Evolutionary conservation across 2,113 vertebrate genomes (phyloP).

Genomic region (Coregonus clupeaformis): DNA sequence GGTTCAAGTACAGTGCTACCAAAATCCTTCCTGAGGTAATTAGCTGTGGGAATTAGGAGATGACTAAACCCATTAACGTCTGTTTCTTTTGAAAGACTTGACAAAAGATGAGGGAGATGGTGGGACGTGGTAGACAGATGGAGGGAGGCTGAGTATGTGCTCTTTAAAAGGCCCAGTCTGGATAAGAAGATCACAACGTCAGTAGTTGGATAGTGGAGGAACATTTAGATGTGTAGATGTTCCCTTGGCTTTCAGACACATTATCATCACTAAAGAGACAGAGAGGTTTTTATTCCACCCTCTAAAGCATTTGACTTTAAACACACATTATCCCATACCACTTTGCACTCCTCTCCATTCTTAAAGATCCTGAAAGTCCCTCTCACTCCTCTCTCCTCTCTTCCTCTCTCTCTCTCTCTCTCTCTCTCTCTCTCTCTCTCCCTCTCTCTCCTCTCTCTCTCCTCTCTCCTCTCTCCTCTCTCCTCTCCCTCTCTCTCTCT

Average conservation of each 20-base stretch:
- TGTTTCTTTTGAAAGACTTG: conserved; percentile 8
- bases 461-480: too few relatives aligned
- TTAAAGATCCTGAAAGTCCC: neutral
- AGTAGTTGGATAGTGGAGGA: conserved; percentile 38
- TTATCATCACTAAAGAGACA: neutral
- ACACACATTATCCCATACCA: neutral
- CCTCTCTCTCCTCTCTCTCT: too few relatives aligned
- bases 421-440: neutral
- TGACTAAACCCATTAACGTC: neutral
- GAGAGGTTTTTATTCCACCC: neutral
- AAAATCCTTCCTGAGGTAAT: conserved; percentile 12
- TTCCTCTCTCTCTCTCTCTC: neutral
- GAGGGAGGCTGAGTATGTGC: conserved; percentile 24
- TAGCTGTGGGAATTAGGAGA: conserved; percentile 1
- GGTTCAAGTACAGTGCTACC: conserved; percentile 6
- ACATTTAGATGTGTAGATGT: conserved; percentile 56
- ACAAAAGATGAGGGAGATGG: conserved; percentile 26
- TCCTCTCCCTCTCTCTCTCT: too few relatives aligned
- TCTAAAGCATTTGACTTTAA: neutral
- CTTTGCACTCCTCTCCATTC: neutral
- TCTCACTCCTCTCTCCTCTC: neutral
- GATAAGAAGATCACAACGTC: conserved; percentile 59
- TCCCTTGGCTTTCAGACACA: conserved; percentile 30
- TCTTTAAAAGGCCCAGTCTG: conserved; percentile 45
- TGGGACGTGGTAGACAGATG: conserved; percentile 3